Base-by-base conservation (phyloP, 1,140 invertebrate species). In the Aphaenogaster rudis region DNA sequence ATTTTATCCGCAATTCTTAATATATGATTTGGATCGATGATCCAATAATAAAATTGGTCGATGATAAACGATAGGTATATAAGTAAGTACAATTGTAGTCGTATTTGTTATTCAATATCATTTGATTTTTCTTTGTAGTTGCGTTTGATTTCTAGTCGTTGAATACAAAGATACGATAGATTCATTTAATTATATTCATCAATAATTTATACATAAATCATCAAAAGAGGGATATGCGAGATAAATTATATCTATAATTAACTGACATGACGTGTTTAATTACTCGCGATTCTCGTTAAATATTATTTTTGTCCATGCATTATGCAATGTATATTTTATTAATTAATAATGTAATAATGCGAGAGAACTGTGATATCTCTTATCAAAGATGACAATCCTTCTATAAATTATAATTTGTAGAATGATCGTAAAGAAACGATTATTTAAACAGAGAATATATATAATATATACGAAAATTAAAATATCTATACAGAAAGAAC, bases 261-360 rank as follows among this genome's bases (percentile, higher is more conserved):
- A 48, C 54, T 82, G 67, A 82, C 42, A 48, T 59, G 11, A 61
- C 28, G 39, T 61, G 54, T 48, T 74, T 59, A 59, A 82, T 82
- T 74, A 61, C 67, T 82, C 39, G 78, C 48, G 11, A 36, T 72
- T 82, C 67, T 82, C 80, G 42, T 82, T 82, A 74, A 82, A 82
- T 82, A 74, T 59, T 13, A 82, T 74, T 82, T 82, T 82, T 74
- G 42, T 54, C 21, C 17, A 36, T 36, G 67, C 21, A 72, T 82
- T 72, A 59, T 21, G 45, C 13, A 59, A n/a, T 66, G 11, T 39
- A 33, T 74, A 74, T 61, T 72, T 74, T 88, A 80, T 80, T 88
- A 86, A 76, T 89, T 74, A 88, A 39, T 45, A 28, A 42, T 57
- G 36, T 48, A 74, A 50, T 45, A 77, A 86, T 78, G 33, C 13